Evolutionary conservation across 2,888 invertebrate species (phyloP).

Genomic region (Pterostichus niger): DNA sequence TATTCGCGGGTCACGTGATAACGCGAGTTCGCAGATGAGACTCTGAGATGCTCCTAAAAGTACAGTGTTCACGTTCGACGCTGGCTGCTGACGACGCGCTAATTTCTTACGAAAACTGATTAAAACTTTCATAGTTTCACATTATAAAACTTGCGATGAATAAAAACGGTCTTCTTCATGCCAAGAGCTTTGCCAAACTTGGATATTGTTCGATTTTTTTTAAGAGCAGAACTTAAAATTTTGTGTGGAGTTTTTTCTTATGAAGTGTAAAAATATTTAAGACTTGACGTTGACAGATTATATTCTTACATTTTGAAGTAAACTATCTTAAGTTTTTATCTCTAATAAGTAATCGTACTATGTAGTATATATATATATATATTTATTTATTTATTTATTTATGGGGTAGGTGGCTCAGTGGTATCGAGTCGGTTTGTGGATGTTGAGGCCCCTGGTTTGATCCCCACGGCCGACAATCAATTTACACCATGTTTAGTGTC

Average conservation of each 20-base stretch:
- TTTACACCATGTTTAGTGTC: no score
- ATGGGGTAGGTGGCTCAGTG: no score
- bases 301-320: background rate
- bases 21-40: conserved; percentile 31
- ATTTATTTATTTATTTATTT: no score
- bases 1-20: conserved; percentile 5
- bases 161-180: conserved; percentile 44
- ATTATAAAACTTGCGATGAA: conserved; percentile 61
- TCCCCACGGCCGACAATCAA: no score
- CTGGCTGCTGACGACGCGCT: background rate
- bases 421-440: no score
- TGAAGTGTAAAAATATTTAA: background rate
- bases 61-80: conserved; percentile 43
- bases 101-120: conserved; percentile 65
- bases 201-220: conserved; percentile 43
- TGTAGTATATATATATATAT: no score
- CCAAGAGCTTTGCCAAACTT: conserved; percentile 28
- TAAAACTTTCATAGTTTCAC: conserved; percentile 65
- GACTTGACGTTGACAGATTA: background rate
- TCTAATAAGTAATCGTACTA: no score
- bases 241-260: background rate
- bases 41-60: conserved; percentile 36
- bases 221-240: conserved; percentile 12
- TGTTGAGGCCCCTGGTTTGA: no score
- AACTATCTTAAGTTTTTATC: no score